phyloP scores from a whole-genome alignment of 2,888 invertebrate species.

The Drosophila flavopinicola region DNA sequence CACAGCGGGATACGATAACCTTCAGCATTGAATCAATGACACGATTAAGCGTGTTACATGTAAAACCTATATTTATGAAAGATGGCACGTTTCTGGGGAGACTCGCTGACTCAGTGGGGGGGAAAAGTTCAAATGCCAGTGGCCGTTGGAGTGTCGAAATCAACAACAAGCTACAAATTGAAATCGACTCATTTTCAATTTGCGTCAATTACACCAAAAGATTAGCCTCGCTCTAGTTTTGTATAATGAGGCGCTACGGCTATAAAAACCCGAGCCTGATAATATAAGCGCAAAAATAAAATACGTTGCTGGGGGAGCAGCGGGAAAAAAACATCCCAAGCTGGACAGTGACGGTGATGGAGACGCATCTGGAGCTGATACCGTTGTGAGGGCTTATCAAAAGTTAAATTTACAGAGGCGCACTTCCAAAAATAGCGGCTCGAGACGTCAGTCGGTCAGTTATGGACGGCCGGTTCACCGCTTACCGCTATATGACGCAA shows the following conservation, averaged over 20 bases:
- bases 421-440: slow-evolving; percentile 41
- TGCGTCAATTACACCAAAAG: slow-evolving; percentile 73
- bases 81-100: slow-evolving; percentile 29
- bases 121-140: slow-evolving; percentile 36
- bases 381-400: slow-evolving; percentile 31
- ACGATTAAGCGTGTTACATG: slow-evolving; percentile 23
- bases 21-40: slow-evolving; percentile 16
- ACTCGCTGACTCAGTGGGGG: slow-evolving; percentile 20
- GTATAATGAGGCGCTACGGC: slow-evolving; percentile 40
- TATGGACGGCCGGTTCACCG: slow-evolving; percentile 22
- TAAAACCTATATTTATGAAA: background rate
- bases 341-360: slow-evolving; percentile 16
- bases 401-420: slow-evolving; percentile 30
- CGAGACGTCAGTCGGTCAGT: slow-evolving; percentile 32
- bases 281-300: slow-evolving; percentile 51
- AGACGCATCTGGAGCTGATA: slow-evolving; percentile 13
- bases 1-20: slow-evolving; percentile 8
- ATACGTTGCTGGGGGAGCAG: slow-evolving; percentile 40
- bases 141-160: slow-evolving; percentile 9
- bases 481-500: slow-evolving; percentile 67
- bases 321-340: slow-evolving; percentile 6
- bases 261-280: slow-evolving; percentile 63
- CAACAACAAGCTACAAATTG: slow-evolving; percentile 20
- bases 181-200: slow-evolving; percentile 63
- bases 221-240: slow-evolving; percentile 75